Evolutionary conservation across 1,140 invertebrate genomes (phyloP).

Genomic region (Megalopta genalis): DNA sequence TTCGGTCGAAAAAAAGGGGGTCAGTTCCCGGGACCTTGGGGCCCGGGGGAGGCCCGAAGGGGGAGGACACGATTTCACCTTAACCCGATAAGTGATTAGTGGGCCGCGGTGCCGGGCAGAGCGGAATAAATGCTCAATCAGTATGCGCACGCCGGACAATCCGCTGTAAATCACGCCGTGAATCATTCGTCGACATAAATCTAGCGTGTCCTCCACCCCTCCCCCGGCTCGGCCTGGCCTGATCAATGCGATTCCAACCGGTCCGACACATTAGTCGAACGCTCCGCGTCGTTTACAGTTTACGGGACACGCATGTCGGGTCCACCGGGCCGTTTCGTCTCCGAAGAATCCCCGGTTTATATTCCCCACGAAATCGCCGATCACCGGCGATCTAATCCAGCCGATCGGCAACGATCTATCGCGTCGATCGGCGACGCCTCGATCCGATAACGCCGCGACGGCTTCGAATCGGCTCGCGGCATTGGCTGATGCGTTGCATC

Average conservation of each 20-base stretch:
- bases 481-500: too few species aligned
- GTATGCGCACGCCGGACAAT: conserved; percentile 59
- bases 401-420: conserved; percentile 48
- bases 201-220: conserved; percentile 40
- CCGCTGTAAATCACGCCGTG: conserved; percentile 71
- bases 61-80: conserved; percentile 56
- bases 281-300: conserved; percentile 54
- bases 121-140: conserved; percentile 69
- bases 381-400: conserved; percentile 46
- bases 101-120: conserved; percentile 38
- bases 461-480: neutral
- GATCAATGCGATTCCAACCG: conserved; percentile 55
- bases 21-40: neutral
- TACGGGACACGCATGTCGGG: conserved; percentile 46
- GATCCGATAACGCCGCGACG: neutral
- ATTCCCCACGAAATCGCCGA: conserved; percentile 49
- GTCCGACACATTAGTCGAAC: conserved; percentile 59
- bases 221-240: neutral
- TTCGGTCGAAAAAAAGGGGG: neutral
- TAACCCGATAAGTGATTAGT: conserved; percentile 66
- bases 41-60: neutral
- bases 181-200: conserved; percentile 70
- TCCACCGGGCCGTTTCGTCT: neutral
- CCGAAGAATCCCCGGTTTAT: conserved; percentile 13
- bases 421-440: conserved; percentile 22